Evolutionary conservation across 1,140 invertebrate genomes (phyloP), one percentile per base, ranked within the genome.

Genomic region (Tetramorium alpestre): DNA sequence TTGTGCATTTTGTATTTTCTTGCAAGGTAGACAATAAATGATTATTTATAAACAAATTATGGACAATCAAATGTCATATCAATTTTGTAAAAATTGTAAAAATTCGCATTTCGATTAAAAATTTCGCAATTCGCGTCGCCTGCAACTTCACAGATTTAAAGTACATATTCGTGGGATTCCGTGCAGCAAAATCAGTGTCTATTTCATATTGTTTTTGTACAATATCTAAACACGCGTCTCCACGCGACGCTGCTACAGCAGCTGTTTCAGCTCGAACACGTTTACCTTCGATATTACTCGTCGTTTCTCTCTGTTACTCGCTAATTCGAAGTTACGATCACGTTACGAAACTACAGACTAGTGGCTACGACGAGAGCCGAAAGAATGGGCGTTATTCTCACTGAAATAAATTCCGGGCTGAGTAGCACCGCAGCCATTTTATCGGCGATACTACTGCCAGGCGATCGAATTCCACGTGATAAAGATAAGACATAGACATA

Each of bases 261-360:
- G 58, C 44, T 60, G 67, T 47, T 47, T 38, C 38, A 7, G 10
- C 18, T 13, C 22, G 13, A 51, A 69, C 51, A 28, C 51, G 13
- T 75, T 58, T 80, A 65, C n/a, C 41, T 28, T 28, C 22, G 56
- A 28, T 75, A 44, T 2, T 41, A 44, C 54, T 49, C 56, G 54
- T 64, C 62, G 64, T 67, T 70, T 76, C 60, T 78, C 84, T 76
- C 69, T 18, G 38, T 86, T 88, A 33, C 28, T 44, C 56, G 67
- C 64, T 77, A 87, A 87, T 85, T 87, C 64, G 49, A 47, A 76
- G 44, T 65, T 76, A 85, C 81, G 49, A 75, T 54, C 44, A 25
- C 18, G 16, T 51, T n/a, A 16, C 25, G 8, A 64, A 49, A 51
- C 22, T 38, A 65, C 28, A 18, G 60, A n/a, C 44, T 7, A 38